These are phyloP conservation scores for Crotalus tigris DNA, from an alignment of 2,113 vertebrate genomes.

Conservation along the genomic window DNA sequence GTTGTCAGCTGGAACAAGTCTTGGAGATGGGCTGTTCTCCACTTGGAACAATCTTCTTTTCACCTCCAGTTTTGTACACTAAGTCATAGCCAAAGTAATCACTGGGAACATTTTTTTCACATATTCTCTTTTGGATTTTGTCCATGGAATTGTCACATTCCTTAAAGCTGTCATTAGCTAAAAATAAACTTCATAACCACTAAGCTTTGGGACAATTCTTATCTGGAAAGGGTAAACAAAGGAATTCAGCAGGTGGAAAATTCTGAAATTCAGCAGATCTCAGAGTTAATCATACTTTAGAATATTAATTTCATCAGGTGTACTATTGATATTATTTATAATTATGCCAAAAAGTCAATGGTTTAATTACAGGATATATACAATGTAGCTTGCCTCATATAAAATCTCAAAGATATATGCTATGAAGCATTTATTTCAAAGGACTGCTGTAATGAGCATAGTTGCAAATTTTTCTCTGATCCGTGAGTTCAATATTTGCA, in stretches of 20 bases:
- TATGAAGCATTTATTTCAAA: not conserved
- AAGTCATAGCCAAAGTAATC: not conserved
- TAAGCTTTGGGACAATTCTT: not conserved
- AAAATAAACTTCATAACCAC: not conserved
- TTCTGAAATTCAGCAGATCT: not conserved
- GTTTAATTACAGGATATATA: not conserved
- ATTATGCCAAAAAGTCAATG: not conserved
- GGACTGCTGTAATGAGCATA: not conserved
- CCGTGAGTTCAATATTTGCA: too few species aligned
- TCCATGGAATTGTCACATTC: not conserved
- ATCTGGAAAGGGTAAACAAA: not conserved
- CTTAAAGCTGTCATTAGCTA: not conserved
- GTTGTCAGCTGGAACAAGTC: constrained; percentile 3
- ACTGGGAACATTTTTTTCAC: not conserved
- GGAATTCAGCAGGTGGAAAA: not conserved
- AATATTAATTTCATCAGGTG: not conserved
- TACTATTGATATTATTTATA: not conserved
- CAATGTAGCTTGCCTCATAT: not conserved
- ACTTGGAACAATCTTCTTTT: not conserved
- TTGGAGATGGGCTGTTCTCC: not conserved
- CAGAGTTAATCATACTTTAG: not conserved
- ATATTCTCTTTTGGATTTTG: not conserved
- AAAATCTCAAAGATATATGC: not conserved
- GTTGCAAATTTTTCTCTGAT: not conserved
- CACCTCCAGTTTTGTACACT: constrained; percentile 10